Evolutionary conservation across 2,888 invertebrate species (phyloP).

Genomic region (Cryptophagus acutangulus): DNA sequence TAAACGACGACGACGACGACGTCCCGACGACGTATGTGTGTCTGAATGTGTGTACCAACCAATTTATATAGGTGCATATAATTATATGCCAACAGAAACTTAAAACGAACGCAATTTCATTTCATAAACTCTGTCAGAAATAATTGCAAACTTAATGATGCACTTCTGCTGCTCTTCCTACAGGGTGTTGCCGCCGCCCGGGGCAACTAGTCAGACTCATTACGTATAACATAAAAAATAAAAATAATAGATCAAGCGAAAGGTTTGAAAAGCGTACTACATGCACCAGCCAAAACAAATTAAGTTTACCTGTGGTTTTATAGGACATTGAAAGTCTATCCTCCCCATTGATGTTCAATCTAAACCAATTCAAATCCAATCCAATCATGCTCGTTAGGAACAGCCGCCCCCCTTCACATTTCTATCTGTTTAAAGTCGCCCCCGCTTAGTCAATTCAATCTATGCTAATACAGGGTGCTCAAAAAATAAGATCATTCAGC

Average conservation of each 20-base stretch:
- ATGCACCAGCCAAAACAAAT: too few species aligned
- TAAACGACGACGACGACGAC: neutral
- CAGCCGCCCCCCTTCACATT: conserved; percentile 44
- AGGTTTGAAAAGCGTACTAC: too few species aligned
- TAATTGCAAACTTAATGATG: conserved; percentile 25
- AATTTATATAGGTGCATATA: conserved; percentile 26
- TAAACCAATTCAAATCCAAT: conserved; percentile 48
- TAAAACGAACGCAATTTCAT: conserved; percentile 19
- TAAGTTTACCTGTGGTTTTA: conserved; percentile 4
- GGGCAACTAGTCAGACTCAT: neutral
- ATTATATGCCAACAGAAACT: conserved; percentile 17
- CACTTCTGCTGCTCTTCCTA: conserved; percentile 17
- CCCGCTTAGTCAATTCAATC: too few species aligned
- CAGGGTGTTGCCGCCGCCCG: too few species aligned
- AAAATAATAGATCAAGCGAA: too few species aligned
- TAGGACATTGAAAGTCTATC: conserved; percentile 34
- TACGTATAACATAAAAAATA: too few species aligned
- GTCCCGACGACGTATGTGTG: conserved; percentile 7
- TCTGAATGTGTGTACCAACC: conserved; percentile 23
- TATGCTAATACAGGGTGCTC: too few species aligned
- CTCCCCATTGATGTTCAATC: conserved; percentile 46
- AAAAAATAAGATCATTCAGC: too few species aligned
- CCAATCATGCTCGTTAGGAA: conserved; percentile 46
- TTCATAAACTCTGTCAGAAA: conserved; percentile 23
- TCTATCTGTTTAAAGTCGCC: conserved; percentile 45